Evolutionary conservation across 2,797 vertebrate species (phyloP), one percentile per base, ranked within the genome.

Genomic region (Lateolabrax maculatus): DNA sequence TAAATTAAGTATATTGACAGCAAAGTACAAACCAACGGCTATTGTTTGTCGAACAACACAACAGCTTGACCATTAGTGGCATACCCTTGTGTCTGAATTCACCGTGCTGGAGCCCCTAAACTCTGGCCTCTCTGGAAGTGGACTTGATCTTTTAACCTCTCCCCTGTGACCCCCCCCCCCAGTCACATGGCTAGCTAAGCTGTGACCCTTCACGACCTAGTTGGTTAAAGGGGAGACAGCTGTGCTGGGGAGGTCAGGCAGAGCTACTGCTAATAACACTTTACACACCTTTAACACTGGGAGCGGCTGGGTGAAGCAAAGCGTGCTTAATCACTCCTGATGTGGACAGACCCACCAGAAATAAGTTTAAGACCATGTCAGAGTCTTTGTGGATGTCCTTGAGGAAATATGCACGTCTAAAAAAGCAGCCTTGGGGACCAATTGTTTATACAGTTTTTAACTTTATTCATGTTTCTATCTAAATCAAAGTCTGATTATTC

Each of bases 111-210:
- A 39, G 68, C 71, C 48, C 67, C 74, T 46, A 51, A 61, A 87
- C 80, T 83, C 75, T 89, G 90, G 83, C 91, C 92, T 84, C 76
- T 83, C 77, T 91, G 90, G 84, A 95, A 93, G 91, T 93, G 93
- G 92, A 94, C 93, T 93, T 94, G 91, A 93, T 91, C 92, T 81
- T 83, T 73, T 75, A 66, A 92, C 89, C 90, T 79, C 74, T 87
- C 83, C 76, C 79, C 83, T 49, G 62, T 87, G 90, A n/a, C n/a
- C n/a, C 92, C 88, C 86, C 58, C 63, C 71, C 62, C 69, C 43
- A 73, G 90, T 94, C 92, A 93, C 92, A 92, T 91, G 93, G 84
- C 80, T 75, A 44, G 83, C 77, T 89, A 87, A 91, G 87, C 87
- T 68, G 71, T 82, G 86, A 91, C 91, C 87, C 75, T 13, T 60